Evolutionary conservation across 2,797 vertebrate species (phyloP).

Genomic region (Apogon talboti): DNA sequence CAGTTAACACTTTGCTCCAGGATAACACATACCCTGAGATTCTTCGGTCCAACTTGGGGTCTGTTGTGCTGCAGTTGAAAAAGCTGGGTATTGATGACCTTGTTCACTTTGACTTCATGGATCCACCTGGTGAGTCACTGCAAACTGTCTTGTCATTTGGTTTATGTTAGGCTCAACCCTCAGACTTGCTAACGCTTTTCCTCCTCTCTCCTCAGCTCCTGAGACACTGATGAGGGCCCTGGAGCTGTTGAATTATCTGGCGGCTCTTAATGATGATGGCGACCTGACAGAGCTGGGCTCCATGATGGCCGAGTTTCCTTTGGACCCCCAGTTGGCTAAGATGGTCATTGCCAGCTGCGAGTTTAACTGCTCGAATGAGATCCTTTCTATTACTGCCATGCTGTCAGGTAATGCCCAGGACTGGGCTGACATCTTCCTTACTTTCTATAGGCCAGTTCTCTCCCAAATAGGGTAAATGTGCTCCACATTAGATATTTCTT

Average conservation of each 20-base stretch:
- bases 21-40: conserved; percentile 99
- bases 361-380: conserved; percentile 98
- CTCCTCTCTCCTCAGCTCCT: conserved; percentile 86
- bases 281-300: conserved; percentile 97
- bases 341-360: conserved; percentile 99
- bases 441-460: conserved; percentile 85
- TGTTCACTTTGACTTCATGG: conserved; percentile 99
- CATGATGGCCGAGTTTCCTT: conserved; percentile 98
- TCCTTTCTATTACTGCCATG: conserved; percentile 99
- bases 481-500: conserved; percentile 8
- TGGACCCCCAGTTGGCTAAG: conserved; percentile 98
- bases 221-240: conserved; percentile 98
- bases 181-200: conserved; percentile 65
- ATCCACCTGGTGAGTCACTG: conserved; percentile 91
- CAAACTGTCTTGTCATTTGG: not conserved
- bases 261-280: conserved; percentile 94
- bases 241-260: conserved; percentile 96
- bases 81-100: conserved; percentile 99
- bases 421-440: conserved; percentile 88
- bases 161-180: no score
- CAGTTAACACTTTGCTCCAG: conserved; percentile 53
- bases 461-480: conserved; percentile 11
- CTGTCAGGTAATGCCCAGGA: conserved; percentile 96
- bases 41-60: conserved; percentile 96
- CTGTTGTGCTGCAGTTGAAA: conserved; percentile 97